Conservation (phyloP, 2,797 vertebrate genomes). For the Sciurus vulgaris region DNA sequence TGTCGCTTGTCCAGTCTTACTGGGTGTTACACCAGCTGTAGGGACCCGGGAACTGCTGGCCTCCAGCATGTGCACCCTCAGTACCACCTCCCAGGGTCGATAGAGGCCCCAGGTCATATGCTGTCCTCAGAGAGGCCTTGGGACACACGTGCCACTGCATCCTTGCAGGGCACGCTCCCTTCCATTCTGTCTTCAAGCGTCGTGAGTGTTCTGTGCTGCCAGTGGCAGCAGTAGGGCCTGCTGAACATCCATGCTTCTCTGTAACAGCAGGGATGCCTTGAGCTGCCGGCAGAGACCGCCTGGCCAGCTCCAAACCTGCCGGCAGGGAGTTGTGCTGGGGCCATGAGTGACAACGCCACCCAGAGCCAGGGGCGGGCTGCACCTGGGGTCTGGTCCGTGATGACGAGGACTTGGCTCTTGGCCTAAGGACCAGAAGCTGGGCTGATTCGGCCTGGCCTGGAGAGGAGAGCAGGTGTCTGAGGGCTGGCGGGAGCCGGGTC, state of each 20-base stretch:
- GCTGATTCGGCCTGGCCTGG: neutral
- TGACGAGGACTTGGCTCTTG: no score
- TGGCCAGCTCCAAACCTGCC: slow-evolving; percentile 14
- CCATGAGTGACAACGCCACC: neutral
- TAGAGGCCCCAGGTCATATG: fast-evolving
- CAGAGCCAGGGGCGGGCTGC: no score
- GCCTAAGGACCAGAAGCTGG: neutral
- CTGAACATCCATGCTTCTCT: neutral
- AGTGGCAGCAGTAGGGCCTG: neutral
- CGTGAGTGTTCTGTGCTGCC: no score
- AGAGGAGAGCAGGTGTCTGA: neutral
- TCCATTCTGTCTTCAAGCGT: fast-evolving
- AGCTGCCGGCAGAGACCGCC: slow-evolving; percentile 59
- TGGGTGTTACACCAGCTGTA: neutral
- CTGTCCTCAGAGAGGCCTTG: neutral
- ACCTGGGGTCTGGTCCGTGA: neutral
- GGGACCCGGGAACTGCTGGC: neutral
- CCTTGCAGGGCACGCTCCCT: neutral
- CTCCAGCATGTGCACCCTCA: neutral
- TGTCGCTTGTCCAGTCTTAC: fast-evolving
- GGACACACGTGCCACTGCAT: fast-evolving
- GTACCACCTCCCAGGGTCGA: fast-evolving
- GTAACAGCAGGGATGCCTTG: slow-evolving; percentile 59
- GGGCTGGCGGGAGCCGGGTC: neutral
- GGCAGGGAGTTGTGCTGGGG: no score